These are phyloP conservation scores for Hirundichthys speculiger DNA, from an alignment of 2,113 vertebrate genomes.

Conservation along the genomic window DNA sequence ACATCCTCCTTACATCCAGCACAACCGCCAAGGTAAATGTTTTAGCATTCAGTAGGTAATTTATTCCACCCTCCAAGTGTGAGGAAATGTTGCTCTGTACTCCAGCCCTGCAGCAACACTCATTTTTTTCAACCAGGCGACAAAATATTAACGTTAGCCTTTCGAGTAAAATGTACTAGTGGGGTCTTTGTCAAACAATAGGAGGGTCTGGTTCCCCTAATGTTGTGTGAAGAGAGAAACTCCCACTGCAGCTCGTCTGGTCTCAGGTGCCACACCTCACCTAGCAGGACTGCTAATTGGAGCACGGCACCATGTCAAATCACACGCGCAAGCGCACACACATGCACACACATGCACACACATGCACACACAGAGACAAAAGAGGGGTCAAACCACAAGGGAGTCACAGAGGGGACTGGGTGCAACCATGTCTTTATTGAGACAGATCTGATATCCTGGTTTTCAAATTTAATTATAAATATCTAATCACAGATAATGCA, in stretches of 20 bases:
- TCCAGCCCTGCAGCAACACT: slow-evolving; percentile 45
- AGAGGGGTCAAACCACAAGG: slow-evolving; percentile 5
- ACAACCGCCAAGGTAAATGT: slow-evolving; percentile 19
- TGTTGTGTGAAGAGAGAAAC: slow-evolving; percentile 15
- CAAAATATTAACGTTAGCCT: slow-evolving; percentile 47
- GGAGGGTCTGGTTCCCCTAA: slow-evolving; percentile 11
- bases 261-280: slow-evolving; percentile 64
- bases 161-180: slow-evolving; percentile 37
- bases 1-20: slow-evolving; percentile 24
- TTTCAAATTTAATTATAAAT: too few relatives aligned
- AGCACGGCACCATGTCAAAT: background rate
- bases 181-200: slow-evolving; percentile 42
- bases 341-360: background rate
- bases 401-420: too few relatives aligned
- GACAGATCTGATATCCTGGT: too few relatives aligned
- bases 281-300: slow-evolving; percentile 60
- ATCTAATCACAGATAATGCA: too few relatives aligned
- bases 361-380: background rate
- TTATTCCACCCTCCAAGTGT: slow-evolving; percentile 15
- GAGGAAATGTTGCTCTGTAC: slow-evolving; percentile 11
- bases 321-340: slow-evolving; percentile 11
- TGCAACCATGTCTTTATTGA: too few relatives aligned
- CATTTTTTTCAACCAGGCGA: slow-evolving; percentile 37
- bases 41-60: slow-evolving; percentile 25
- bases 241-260: slow-evolving; percentile 22